phyloP scores from a whole-genome alignment of 2,888 invertebrate genomes.

The Latrodectus hesperus region DNA sequence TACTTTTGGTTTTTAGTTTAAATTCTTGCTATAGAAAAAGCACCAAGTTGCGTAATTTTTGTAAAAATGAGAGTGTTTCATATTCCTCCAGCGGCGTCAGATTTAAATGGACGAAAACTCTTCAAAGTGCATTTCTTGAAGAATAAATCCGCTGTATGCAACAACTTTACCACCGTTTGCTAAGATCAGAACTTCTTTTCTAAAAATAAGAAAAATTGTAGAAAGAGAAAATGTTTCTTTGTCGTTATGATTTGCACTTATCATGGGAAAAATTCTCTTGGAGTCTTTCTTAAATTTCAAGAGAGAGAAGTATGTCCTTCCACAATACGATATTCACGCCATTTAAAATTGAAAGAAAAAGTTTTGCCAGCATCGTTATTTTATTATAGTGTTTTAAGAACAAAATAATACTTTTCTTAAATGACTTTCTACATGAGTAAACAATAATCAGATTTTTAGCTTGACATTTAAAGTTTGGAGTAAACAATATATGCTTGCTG shows the following conservation, averaged over 20 bases:
- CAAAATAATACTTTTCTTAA: no score
- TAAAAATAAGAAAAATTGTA: slow-evolving; percentile 10
- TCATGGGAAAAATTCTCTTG: background rate
- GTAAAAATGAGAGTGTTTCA: slow-evolving; percentile 33
- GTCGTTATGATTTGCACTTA: slow-evolving; percentile 36
- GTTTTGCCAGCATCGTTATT: no score
- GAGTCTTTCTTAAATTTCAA: background rate
- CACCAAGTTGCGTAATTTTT: slow-evolving; percentile 39
- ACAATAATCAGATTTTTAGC: no score
- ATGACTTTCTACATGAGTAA: no score
- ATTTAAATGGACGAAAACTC: slow-evolving; percentile 47
- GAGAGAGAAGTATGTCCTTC: no score
- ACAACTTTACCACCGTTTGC: background rate
- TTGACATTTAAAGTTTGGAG: no score
- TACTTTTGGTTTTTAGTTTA: background rate
- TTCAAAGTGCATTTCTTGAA: background rate
- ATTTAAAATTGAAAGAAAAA: no score
- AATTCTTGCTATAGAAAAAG: slow-evolving; percentile 1
- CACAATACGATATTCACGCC: no score
- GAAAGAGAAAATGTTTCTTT: slow-evolving; percentile 9
- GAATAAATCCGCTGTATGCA: no score
- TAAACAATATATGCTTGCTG: no score
- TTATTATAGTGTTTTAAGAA: no score
- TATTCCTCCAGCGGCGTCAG: slow-evolving; percentile 25
- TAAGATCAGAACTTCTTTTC: slow-evolving; percentile 17